Evolutionary conservation across 2,113 vertebrate genomes (phyloP).

Genomic region (Pavo muticus): DNA sequence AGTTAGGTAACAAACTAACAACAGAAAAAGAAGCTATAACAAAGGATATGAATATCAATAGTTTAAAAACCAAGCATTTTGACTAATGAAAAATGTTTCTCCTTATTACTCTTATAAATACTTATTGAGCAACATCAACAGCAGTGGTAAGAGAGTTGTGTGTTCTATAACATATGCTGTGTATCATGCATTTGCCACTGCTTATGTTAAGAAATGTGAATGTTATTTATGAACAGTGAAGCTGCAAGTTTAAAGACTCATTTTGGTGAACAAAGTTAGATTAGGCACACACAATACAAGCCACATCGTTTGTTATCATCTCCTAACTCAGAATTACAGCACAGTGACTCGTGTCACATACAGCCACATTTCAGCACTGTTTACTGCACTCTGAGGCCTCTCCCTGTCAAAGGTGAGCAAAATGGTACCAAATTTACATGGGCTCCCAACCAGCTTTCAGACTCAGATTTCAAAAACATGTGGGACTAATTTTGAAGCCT

Average conservation of each 20-base stretch:
- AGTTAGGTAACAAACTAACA: background rate
- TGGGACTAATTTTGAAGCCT: slow-evolving; percentile 77
- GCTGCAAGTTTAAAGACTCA: slow-evolving; percentile 29
- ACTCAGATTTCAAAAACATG: slow-evolving; percentile 74
- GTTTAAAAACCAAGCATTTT: background rate
- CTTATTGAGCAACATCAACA: background rate
- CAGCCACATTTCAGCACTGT: slow-evolving; percentile 48
- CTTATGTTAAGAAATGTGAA: background rate
- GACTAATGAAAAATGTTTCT: slow-evolving; percentile 14
- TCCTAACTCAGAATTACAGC: slow-evolving; percentile 16
- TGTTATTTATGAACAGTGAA: slow-evolving; percentile 52
- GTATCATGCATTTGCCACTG: background rate
- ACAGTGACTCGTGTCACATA: background rate
- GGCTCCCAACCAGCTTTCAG: slow-evolving; percentile 41
- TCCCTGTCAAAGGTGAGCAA: slow-evolving; percentile 52
- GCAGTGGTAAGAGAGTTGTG: background rate
- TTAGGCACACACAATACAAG: background rate
- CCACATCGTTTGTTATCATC: slow-evolving; percentile 15
- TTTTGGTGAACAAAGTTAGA: slow-evolving; percentile 18
- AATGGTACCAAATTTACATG: slow-evolving; percentile 47
- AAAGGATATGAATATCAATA: background rate
- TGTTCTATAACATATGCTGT: background rate
- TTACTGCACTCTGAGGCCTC: slow-evolving; percentile 17
- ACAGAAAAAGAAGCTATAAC: background rate
- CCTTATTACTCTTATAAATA: slow-evolving; percentile 12